A percentile compares a stretch with the other conserved stretches of the same genome.
Conservation (phyloP, 2,797 vertebrate genomes). For the Brotula barbata region DNA sequence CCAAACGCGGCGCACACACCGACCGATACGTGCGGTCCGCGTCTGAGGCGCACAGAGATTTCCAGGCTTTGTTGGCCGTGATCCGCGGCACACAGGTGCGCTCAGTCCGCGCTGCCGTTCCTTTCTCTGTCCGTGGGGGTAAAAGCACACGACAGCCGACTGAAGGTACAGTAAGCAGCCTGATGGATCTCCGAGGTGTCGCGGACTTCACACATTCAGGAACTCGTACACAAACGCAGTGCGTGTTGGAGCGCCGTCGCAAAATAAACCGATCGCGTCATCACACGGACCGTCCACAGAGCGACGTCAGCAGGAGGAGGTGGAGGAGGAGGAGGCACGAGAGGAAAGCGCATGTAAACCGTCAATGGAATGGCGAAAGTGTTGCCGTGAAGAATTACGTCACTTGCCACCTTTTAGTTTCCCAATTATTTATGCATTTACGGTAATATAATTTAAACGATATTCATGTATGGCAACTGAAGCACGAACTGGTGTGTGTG, state of each 20-base stretch:
- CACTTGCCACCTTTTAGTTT: too few relatives aligned
- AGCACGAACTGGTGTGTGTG: too few relatives aligned
- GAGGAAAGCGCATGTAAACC: background rate
- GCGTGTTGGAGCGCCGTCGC: slow-evolving; percentile 45
- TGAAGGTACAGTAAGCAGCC: background rate
- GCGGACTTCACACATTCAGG: too few relatives aligned
- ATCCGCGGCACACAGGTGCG: slow-evolving; percentile 67
- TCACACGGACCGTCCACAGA: slow-evolving; percentile 40
- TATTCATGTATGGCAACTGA: too few relatives aligned
- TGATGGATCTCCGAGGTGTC: background rate
- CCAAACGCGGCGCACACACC: too few relatives aligned
- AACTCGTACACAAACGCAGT: too few relatives aligned
- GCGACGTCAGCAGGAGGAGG: slow-evolving; percentile 45
- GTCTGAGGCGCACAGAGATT: slow-evolving; percentile 11
- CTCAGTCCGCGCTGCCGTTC: background rate
- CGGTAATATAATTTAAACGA: too few relatives aligned
- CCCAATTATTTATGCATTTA: too few relatives aligned
- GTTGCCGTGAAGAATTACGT: too few relatives aligned
- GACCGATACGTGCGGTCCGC: too few relatives aligned
- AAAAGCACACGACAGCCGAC: background rate
- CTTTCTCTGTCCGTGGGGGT: background rate
- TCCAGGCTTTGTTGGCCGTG: slow-evolving; percentile 64
- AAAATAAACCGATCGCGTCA: slow-evolving; percentile 50
- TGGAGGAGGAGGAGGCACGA: slow-evolving; percentile 43
- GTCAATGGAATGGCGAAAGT: background rate